A percentile compares a stretch with the other conserved stretches of the same genome.
These are phyloP conservation scores for Lycodopsis pacificus DNA, from an alignment of 2,797 vertebrate species.

Conservation along the genomic window DNA sequence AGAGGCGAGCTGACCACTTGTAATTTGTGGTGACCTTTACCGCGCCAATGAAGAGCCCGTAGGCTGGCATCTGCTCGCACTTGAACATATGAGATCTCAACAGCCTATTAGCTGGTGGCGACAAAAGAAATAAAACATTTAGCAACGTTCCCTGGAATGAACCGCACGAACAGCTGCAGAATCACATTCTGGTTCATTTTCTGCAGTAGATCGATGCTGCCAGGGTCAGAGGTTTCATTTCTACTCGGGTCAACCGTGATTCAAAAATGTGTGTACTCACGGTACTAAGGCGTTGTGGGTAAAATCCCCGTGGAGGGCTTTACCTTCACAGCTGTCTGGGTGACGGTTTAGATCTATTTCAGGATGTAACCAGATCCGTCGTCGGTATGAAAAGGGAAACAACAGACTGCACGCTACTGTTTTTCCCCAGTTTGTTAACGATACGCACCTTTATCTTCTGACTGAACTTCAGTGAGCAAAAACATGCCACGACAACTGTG, in stretches of 20 bases:
- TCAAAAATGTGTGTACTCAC: constrained; percentile 14
- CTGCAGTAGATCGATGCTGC: not conserved
- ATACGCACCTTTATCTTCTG: constrained; percentile 4
- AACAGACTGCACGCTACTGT: not conserved
- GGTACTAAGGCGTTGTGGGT: constrained; percentile 30
- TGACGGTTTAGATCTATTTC: constrained; percentile 12
- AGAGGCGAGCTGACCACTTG: constrained; percentile 65
- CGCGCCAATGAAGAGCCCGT: constrained; percentile 51
- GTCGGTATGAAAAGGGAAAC: not conserved
- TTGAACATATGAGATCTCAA: not conserved
- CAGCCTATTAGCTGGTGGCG: constrained; percentile 9
- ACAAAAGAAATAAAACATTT: constrained; percentile 4
- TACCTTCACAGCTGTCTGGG: not conserved
- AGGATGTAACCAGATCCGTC: not conserved
- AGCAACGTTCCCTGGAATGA: not conserved
- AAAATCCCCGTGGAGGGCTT: not conserved
- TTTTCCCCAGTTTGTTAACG: constrained; percentile 8
- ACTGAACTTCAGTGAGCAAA: not conserved
- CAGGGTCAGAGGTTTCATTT: constrained; percentile 15
- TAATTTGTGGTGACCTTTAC: constrained; percentile 76
- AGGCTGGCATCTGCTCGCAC: constrained; percentile 54
- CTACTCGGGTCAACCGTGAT: not conserved
- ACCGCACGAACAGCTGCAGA: not conserved
- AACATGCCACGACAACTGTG: not conserved
- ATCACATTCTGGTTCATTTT: not conserved